A percentile compares a stretch with the other conserved stretches of the same genome.
These are phyloP conservation scores for Melieria picta DNA, from an alignment of 2,888 invertebrate species.

Conservation along the genomic window DNA sequence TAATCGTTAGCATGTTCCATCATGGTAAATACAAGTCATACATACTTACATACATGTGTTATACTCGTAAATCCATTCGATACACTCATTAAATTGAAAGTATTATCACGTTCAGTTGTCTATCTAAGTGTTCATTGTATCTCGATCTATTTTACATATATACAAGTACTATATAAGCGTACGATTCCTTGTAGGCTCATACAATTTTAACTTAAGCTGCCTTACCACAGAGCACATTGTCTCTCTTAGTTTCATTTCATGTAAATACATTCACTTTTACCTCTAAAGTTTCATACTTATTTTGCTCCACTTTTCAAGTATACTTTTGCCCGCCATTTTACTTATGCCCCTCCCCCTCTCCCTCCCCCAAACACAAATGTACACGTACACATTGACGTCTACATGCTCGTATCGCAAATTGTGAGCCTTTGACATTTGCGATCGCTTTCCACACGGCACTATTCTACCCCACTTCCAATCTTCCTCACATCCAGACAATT, in stretches of 20 bases:
- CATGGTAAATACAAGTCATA: neutral
- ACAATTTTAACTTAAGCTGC: neutral
- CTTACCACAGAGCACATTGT: too few species aligned
- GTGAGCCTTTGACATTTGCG: too few species aligned
- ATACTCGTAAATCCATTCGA: conserved; percentile 1
- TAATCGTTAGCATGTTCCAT: conserved; percentile 2
- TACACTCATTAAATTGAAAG: neutral
- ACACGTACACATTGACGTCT: too few species aligned
- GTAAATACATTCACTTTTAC: too few species aligned
- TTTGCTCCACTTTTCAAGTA: too few species aligned
- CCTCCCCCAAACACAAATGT: too few species aligned
- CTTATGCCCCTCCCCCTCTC: too few species aligned
- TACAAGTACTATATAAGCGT: neutral
- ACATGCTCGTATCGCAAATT: too few species aligned
- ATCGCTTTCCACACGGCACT: neutral
- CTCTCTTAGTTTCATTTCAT: too few species aligned
- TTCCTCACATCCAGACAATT: conserved; percentile 74
- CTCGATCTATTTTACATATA: neutral
- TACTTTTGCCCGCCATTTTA: too few species aligned
- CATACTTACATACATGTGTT: conserved; percentile 1
- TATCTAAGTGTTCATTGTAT: conserved; percentile 28
- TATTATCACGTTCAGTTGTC: conserved; percentile 4
- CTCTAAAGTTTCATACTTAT: too few species aligned
- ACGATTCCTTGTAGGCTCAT: conserved; percentile 1
- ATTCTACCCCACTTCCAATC: conserved; percentile 18